phyloP scores from a whole-genome alignment of 2,888 invertebrate genomes.

The Cetonia aurata region DNA sequence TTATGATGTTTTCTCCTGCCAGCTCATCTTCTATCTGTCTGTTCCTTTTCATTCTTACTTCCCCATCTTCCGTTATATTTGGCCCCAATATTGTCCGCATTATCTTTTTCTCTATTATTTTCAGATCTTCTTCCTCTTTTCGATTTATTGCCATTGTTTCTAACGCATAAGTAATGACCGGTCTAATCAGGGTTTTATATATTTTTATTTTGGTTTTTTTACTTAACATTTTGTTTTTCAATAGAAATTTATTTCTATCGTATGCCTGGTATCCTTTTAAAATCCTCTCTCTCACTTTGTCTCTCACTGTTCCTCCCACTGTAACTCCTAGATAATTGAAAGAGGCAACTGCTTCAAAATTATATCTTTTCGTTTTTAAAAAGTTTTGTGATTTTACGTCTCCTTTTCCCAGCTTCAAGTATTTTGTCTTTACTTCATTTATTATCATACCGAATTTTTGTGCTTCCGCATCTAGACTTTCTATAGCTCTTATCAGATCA shows the following conservation, averaged over 20 bases:
- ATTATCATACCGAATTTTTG: conserved; percentile 26
- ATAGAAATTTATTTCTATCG: conserved; percentile 25
- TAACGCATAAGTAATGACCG: conserved; percentile 16
- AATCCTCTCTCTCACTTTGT: conserved; percentile 4
- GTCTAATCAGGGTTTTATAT: conserved; percentile 21
- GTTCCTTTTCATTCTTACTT: conserved; percentile 30
- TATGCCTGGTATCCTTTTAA: conserved; percentile 24
- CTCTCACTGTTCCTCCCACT: conserved; percentile 3
- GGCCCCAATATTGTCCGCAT: conserved; percentile 29
- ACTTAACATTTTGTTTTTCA: conserved; percentile 21
- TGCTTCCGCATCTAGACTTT: conserved; percentile 6
- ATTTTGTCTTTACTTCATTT: conserved; percentile 1
- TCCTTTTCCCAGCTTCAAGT: no score
- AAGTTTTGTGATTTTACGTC: no score
- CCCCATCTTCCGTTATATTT: conserved; percentile 26
- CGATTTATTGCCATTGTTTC: conserved; percentile 29
- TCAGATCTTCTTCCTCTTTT: conserved; percentile 25
- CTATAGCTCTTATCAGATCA: conserved; percentile 21
- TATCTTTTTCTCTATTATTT: conserved; percentile 36
- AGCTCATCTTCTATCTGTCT: conserved; percentile 33
- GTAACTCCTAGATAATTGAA: conserved; percentile 4
- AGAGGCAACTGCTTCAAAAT: neutral
- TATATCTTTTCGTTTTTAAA: no score
- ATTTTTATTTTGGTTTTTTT: conserved; percentile 8
- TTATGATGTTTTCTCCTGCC: conserved; percentile 34